These are phyloP conservation scores for Myopa tessellatipennis DNA, from an alignment of 2,888 invertebrate species.

Conservation along the genomic window DNA sequence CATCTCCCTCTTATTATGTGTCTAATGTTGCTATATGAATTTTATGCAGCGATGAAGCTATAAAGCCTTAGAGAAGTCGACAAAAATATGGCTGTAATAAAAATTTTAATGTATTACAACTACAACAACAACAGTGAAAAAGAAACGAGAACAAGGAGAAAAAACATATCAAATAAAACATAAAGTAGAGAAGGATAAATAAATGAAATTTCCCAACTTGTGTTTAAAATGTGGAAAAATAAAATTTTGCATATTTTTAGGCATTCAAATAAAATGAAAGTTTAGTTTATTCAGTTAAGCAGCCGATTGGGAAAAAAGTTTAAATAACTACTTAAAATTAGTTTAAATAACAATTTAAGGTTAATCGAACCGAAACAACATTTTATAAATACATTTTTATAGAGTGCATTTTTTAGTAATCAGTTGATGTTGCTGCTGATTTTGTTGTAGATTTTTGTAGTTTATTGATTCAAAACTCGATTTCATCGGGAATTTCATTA, in stretches of 20 bases:
- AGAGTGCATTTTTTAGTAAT: no score
- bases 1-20: conserved; percentile 9
- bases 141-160: neutral
- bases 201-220: neutral
- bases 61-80: neutral
- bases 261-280: neutral
- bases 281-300: no score
- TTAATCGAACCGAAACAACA: no score
- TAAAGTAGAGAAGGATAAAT: neutral
- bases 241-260: conserved; percentile 11
- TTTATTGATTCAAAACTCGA: no score
- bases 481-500: no score
- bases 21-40: conserved; percentile 15
- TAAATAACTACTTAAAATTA: no score
- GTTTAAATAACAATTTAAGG: no score
- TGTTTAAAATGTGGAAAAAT: conserved; percentile 8
- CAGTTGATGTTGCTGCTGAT: no score
- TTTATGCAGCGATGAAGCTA: conserved; percentile 17
- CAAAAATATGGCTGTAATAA: neutral
- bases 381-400: no score
- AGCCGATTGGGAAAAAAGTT: no score
- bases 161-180: neutral
- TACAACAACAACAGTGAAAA: neutral
- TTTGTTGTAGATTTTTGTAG: no score
- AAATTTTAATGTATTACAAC: neutral